Percentiles rank a stretch among this genome's conserved stretches.
Evolutionary conservation across 2,888 invertebrate genomes (phyloP).

Genomic region (Bimastos eiseni): DNA sequence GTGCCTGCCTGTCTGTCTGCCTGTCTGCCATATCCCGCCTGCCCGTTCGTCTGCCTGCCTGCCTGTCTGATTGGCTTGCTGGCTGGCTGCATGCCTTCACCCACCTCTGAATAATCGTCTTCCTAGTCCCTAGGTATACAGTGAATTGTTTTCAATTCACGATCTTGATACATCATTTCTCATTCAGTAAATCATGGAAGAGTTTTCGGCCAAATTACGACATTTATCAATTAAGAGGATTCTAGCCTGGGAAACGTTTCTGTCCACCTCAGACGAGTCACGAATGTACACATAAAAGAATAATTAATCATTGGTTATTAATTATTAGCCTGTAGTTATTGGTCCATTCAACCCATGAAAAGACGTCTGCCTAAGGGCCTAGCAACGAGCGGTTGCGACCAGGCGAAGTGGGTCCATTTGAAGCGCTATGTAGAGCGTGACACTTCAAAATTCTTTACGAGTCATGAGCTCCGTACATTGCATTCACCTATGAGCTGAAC

Average conservation of each 20-base stretch:
- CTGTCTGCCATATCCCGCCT: too few species aligned
- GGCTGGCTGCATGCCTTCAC: not conserved
- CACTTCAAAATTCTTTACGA: not conserved
- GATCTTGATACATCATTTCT: not conserved
- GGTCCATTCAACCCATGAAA: not conserved
- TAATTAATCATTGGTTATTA: too few species aligned
- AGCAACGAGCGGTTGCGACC: not conserved
- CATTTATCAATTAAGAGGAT: not conserved
- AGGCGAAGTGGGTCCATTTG: not conserved
- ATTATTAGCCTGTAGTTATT: too few species aligned
- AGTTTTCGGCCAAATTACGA: not conserved
- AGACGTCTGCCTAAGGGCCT: not conserved
- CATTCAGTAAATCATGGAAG: not conserved
- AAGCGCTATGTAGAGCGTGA: not conserved
- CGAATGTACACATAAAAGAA: too few species aligned
- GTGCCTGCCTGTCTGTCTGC: too few species aligned
- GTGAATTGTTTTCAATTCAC: not conserved
- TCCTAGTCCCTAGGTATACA: not conserved
- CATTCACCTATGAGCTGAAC: not conserved
- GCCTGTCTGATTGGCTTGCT: too few species aligned
- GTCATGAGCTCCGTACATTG: not conserved
- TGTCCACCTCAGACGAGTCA: not conserved
- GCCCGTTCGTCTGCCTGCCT: too few species aligned
- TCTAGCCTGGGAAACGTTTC: too few species aligned
- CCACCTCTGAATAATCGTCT: too few species aligned